Evolutionary conservation across 37 sponge, comb jelly and placozoan genomes (phyloP), one percentile per base, ranked within the genome.

Genomic region (Agelas oroides): DNA sequence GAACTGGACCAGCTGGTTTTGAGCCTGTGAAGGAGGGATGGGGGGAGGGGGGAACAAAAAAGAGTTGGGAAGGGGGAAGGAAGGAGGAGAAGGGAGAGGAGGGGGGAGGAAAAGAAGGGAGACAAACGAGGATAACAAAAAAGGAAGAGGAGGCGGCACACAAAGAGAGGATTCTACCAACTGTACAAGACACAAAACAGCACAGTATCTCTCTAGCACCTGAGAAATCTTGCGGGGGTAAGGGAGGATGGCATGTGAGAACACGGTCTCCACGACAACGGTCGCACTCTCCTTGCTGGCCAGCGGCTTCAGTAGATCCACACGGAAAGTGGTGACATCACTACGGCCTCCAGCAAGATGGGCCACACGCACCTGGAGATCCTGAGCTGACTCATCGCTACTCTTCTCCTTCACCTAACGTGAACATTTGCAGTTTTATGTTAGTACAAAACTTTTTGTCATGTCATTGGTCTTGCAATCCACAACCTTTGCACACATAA

Each of bases 1-100:
- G 75, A 74, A 91, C 65, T 90, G 86, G 41, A 98, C 93, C 54
- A 94, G 79, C 75, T 98, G 99, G 18, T 89, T 89, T 6, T 98
- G 96, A 31, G 81, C 67, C 59, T 98, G 99, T 20, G 56, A 55
- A 46, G 5, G 62, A 61, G 62, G 5, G 62, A 61, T 5, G 62
- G 62, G 11, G 36, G 70, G 35, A 6, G 35, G 70, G 70, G 35
- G 36, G 70, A 12, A 33, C 31, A 31, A 13, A 61, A n/a, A n/a
- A n/a, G n/a, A n/a, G n/a, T n/a, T n/a, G n/a, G n/a, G n/a, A n/a
- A n/a, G n/a, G n/a, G n/a, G n/a, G n/a, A n/a, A 18, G 58, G 25
- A n/a, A 27, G 66, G 66, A 65, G 66, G 66, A n/a, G 25, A n/a
- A 23, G 66, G 25, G 66, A 27, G 66, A 65, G 66, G 66, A 27